Evolutionary conservation across 1,140 invertebrate species (phyloP), one percentile per base, ranked within the genome.

Genomic region (Drosophila equinoxialis): DNA sequence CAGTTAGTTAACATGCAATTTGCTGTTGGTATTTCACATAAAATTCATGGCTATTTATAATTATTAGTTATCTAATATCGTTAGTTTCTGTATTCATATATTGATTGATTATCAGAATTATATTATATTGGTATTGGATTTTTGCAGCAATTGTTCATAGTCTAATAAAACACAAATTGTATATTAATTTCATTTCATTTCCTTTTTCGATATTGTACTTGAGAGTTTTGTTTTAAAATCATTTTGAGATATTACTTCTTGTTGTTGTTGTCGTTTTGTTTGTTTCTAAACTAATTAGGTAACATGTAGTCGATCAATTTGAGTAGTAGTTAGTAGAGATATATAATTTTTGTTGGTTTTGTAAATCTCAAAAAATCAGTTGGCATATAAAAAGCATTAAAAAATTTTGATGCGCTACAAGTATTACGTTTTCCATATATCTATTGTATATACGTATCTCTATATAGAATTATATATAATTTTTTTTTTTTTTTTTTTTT

Each of bases 1-100:
- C 83, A 90, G 74, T 84, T 90, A 90, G 84, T 57, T 86, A 90
- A 90, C 85, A 90, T 90, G 81, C 81, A 87, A 57, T 71, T 74
- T 66, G 76, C 64, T 63, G 13, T 48, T 41, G 61, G 26, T 63
- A 14, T 20, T 51, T 51, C 20, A 23, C 41, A 17, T 65, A 37
- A 54, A 20, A 20, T 55, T 37, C 48, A 64, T 75, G 69, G 71
- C 68, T 81, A 77, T 76, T 74, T 71, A 11, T 51, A 74, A 68
- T 68, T 73, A 72, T n/a, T 73, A 72, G n/a, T 30, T 57, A 35
- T 42, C 60, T 65, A 66, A 65, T 61, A 64, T 81, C 39, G 67
- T 61, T 64, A 33, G 30, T 48, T 48, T 62, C 58, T 54, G 35
- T 74, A 14, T 48, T 54, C 65, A 11, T 57, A 48, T 51, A 39